These are phyloP conservation scores for Hypothenemus hampei DNA, from an alignment of 1,140 invertebrate species.

Conservation along the genomic window DNA sequence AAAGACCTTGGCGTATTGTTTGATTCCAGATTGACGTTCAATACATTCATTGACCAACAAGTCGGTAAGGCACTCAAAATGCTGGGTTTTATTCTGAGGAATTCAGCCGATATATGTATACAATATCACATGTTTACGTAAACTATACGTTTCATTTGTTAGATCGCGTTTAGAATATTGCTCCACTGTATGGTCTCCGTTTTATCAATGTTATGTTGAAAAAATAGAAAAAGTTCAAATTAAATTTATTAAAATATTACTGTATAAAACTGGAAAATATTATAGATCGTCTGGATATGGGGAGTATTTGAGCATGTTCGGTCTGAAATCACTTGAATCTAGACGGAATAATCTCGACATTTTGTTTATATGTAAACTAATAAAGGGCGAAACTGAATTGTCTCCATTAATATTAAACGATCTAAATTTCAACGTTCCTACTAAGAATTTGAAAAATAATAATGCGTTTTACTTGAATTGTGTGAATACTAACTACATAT, in stretches of 20 bases:
- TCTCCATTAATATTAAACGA: neutral
- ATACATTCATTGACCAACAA: neutral
- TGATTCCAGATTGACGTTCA: neutral
- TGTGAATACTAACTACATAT: neutral
- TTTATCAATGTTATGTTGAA: neutral
- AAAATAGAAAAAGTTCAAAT: neutral
- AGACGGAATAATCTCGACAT: neutral
- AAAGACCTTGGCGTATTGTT: neutral
- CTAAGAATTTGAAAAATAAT: too few relatives aligned
- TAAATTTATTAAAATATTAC: too few relatives aligned
- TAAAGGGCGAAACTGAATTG: neutral
- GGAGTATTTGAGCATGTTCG: neutral
- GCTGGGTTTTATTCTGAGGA: neutral
- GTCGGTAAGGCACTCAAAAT: neutral
- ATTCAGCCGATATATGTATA: neutral
- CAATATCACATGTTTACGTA: neutral
- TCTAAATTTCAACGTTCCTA: neutral
- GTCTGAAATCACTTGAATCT: neutral
- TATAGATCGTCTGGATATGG: too few relatives aligned
- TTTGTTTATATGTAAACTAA: neutral
- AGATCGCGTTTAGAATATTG: slow-evolving; percentile 23
- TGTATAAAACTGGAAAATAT: too few relatives aligned
- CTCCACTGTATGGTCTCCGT: neutral
- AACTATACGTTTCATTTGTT: neutral
- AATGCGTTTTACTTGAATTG: neutral